Evolutionary conservation across 2,113 vertebrate genomes (phyloP).

Genomic region (Antechinus flavipes): DNA sequence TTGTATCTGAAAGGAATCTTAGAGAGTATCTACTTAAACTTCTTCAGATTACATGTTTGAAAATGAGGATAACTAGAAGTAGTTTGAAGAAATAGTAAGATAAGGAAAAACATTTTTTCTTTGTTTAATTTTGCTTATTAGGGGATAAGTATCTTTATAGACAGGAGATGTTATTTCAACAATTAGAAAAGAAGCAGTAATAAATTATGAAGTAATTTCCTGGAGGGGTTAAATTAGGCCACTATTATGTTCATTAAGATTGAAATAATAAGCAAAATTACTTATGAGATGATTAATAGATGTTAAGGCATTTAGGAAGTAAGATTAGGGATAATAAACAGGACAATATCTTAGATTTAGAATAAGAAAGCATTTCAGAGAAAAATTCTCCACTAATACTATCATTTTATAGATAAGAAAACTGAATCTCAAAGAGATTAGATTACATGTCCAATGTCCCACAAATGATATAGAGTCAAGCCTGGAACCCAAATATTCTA

Average conservation of each 20-base stretch:
- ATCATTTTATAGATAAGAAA: background rate
- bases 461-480: background rate
- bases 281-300: background rate
- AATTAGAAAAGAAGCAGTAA: background rate
- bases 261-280: background rate
- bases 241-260: background rate
- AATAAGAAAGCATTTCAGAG: background rate
- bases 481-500: background rate
- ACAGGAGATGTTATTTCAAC: background rate
- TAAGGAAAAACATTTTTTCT: background rate
- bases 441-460: background rate
- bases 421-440: background rate
- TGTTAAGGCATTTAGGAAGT: background rate
- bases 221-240: background rate
- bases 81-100: background rate
- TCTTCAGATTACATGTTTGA: background rate
- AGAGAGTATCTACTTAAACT: background rate
- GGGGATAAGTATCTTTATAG: background rate
- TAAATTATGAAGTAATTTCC: background rate
- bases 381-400: background rate
- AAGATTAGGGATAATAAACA: background rate
- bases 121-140: background rate
- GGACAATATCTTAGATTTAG: background rate
- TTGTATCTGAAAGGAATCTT: background rate
- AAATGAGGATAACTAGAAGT: background rate